Evolutionary conservation across 1,140 invertebrate species (phyloP), one percentile per base, ranked within the genome.

Genomic region (Delia radicum): DNA sequence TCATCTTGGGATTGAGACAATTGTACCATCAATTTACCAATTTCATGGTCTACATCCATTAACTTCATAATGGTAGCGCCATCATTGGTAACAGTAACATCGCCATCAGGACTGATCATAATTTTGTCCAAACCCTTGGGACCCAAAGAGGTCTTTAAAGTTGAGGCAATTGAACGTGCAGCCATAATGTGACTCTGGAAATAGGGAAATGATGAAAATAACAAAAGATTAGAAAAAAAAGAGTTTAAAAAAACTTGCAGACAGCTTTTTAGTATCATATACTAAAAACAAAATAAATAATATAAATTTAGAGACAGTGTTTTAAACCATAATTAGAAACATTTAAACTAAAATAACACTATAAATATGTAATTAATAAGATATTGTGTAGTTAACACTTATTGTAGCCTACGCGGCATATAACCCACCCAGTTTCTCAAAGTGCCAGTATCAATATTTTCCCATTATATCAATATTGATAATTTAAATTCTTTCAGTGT

Each of bases 31-130:
- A 99, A 87, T 85, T 99, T 99, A 28, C 96, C 98, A 82, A 99
- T 97, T 89, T 99, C 94, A 87, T 99, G 97, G 21, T 99, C 96
- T 13, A 99, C 96, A 88, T 99, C 98, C 98, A 99, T 99, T 85
- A 96, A 91, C 86, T 99, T 97, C 74, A 99, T 89, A 80, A 99
- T 99, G 0, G 98, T 99, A n/a, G 98, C 98, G 26, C 98, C 98
- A 89, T 99, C 98, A 87, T 99, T 99, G 26, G 98, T 99, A 7
- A 99, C 94, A 0, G 96, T 99, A 0, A 99, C 93, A 84, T 99
- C 98, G 62, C 98, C 98, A 89, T 99, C 98, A n/a, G 95, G 88
- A 26, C 93, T 96, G 0, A 99, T 96, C 93, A 99, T 94, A 89
- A 98, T 92, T 87, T 99, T 99, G 87, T 99, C 97, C 75, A 99